Conservation (phyloP, 92 coral and sea anemone species). For the Palythoa caribaeorum region DNA sequence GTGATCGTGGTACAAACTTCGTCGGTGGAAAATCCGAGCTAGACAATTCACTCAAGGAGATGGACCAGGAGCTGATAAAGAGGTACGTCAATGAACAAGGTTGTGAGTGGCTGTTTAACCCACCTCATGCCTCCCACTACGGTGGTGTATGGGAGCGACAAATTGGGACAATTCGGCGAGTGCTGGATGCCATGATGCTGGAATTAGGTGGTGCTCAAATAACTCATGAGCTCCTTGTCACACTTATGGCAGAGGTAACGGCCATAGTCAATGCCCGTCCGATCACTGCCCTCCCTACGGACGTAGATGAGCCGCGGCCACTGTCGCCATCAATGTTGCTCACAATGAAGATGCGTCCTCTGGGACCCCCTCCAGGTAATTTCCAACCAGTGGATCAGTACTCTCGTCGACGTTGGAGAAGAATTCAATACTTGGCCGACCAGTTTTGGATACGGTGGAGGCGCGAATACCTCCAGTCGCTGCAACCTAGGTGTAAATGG, state of each 20-base stretch:
- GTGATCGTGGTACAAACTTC: constrained; percentile 46
- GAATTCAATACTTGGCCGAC: too few species aligned
- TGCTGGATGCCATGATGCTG: not conserved
- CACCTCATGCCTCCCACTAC: not conserved
- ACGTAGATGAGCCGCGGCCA: too few species aligned
- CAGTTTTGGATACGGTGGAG: too few species aligned
- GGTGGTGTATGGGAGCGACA: constrained; percentile 1
- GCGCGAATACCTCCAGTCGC: too few species aligned
- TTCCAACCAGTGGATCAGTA: too few species aligned
- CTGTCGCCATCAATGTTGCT: too few species aligned
- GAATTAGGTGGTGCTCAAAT: constrained; percentile 2
- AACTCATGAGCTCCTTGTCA: constrained; percentile 1
- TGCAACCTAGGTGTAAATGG: too few species aligned
- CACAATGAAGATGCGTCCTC: too few species aligned
- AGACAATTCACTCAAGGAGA: constrained; percentile 20
- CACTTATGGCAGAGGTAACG: not conserved
- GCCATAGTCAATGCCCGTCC: not conserved
- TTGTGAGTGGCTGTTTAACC: constrained; percentile 3
- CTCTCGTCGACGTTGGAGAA: too few species aligned
- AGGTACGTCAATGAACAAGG: constrained; percentile 11
- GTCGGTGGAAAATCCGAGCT: constrained; percentile 60
- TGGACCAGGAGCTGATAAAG: constrained; percentile 29
- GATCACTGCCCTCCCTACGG: too few species aligned
- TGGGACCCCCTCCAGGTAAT: too few species aligned
- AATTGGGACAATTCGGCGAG: constrained; percentile 6